phyloP scores from a whole-genome alignment of 1,140 invertebrate species.

The Orchesella cincta region DNA sequence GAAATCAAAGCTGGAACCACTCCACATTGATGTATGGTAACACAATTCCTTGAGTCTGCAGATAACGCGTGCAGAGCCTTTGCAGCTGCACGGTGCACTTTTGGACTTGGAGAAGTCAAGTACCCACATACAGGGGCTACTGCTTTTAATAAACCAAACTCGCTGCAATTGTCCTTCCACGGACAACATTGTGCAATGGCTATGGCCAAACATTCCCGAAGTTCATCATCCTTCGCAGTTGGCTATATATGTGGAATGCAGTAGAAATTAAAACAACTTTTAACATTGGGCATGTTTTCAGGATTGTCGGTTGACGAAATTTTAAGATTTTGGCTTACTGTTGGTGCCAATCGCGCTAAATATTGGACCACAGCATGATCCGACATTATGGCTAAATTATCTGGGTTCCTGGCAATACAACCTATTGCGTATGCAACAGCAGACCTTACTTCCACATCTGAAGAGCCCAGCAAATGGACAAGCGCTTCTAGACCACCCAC shows the following conservation, averaged over 20 bases:
- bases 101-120: conserved; percentile 66
- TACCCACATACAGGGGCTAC: conserved; percentile 66
- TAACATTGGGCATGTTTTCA: not conserved
- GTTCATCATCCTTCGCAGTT: conserved; percentile 72
- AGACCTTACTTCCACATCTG: conserved; percentile 75
- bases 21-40: conserved; percentile 84
- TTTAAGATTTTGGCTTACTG: conserved; percentile 57
- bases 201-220: conserved; percentile 82
- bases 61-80: conserved; percentile 85
- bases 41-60: conserved; percentile 86
- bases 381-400: conserved; percentile 92
- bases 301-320: not conserved
- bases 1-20: conserved; percentile 79
- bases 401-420: conserved; percentile 82
- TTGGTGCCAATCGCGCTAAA: conserved; percentile 74
- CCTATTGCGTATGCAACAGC: conserved; percentile 86
- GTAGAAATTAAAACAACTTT: not conserved
- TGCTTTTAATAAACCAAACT: conserved; percentile 79
- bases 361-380: conserved; percentile 89
- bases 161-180: conserved; percentile 81
- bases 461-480: conserved; percentile 79
- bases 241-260: conserved; percentile 25
- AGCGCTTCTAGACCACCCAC: conserved; percentile 89
- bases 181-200: conserved; percentile 87
- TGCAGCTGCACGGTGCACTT: conserved; percentile 82